phyloP scores from a whole-genome alignment of 2,113 vertebrate genomes.

The Xenopus borealis region DNA sequence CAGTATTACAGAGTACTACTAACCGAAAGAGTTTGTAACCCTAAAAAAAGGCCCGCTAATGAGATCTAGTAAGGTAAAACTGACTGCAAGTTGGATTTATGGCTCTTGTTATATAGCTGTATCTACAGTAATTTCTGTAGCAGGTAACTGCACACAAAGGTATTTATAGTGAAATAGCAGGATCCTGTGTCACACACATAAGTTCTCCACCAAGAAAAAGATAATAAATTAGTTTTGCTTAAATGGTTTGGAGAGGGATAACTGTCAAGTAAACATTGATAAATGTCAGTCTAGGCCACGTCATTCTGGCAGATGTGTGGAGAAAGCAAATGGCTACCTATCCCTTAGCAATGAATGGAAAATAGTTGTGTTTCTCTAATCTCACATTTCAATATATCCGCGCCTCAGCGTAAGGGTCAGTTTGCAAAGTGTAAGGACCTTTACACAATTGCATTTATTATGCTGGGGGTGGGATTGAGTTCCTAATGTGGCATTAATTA shows the following conservation, averaged over 20 bases:
- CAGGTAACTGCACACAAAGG: conserved; percentile 62
- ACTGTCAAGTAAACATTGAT: conserved; percentile 71
- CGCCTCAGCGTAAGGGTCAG: too few relatives aligned
- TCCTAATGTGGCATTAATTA: too few relatives aligned
- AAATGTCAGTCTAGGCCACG: conserved; percentile 78
- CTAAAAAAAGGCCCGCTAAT: too few relatives aligned
- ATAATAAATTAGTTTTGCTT: conserved; percentile 73
- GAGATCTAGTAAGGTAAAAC: too few relatives aligned
- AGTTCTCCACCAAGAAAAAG: conserved; percentile 69
- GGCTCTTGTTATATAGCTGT: too few relatives aligned
- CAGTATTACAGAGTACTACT: too few relatives aligned
- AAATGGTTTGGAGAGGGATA: conserved; percentile 68
- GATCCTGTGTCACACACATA: conserved; percentile 69
- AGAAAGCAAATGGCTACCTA: conserved; percentile 69
- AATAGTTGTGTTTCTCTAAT: conserved; percentile 66
- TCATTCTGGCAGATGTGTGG: conserved; percentile 73
- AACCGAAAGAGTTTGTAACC: too few relatives aligned
- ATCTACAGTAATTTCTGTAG: conserved; percentile 49
- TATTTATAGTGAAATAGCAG: conserved; percentile 62
- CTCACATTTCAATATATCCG: too few relatives aligned
- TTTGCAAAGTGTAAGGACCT: too few relatives aligned
- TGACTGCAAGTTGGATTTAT: too few relatives aligned
- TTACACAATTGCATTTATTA: too few relatives aligned
- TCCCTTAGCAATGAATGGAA: conserved; percentile 41
- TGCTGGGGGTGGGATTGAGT: too few relatives aligned